Evolutionary conservation across 2,888 invertebrate genomes (phyloP).

Genomic region (Conchocele bisecta): DNA sequence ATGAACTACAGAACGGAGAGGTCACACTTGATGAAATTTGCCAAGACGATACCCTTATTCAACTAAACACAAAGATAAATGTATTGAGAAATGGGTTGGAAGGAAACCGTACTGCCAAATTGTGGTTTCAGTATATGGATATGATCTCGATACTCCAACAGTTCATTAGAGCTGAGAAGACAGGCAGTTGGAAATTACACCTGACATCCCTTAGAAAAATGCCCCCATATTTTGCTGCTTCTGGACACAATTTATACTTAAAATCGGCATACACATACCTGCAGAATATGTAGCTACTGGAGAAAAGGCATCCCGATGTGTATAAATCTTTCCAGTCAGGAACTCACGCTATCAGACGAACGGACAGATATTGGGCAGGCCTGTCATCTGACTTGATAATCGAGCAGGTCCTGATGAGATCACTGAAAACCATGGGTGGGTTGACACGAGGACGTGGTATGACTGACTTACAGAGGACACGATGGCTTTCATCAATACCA

Average conservation of each 20-base stretch:
- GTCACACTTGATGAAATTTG: no score
- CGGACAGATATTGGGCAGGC: slow-evolving; percentile 26
- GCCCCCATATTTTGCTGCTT: slow-evolving; percentile 56
- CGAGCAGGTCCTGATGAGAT: slow-evolving; percentile 16
- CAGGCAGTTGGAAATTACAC: slow-evolving; percentile 55
- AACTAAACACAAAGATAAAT: no score
- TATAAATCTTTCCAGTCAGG: slow-evolving; percentile 36
- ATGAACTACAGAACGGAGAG: no score
- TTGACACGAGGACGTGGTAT: slow-evolving; percentile 10
- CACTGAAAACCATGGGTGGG: slow-evolving; percentile 6
- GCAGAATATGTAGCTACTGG: slow-evolving; percentile 9
- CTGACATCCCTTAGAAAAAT: slow-evolving; percentile 43
- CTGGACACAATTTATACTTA: slow-evolving; percentile 73
- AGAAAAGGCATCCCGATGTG: slow-evolving; percentile 29
- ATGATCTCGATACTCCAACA: slow-evolving; percentile 42
- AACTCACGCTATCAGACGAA: slow-evolving; percentile 35
- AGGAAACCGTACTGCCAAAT: no score
- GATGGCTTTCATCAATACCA: slow-evolving; percentile 53
- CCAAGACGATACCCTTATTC: no score
- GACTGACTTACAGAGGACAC: slow-evolving; percentile 35
- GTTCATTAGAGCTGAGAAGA: slow-evolving; percentile 51
- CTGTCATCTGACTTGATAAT: slow-evolving; percentile 4
- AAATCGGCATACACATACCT: slow-evolving; percentile 28
- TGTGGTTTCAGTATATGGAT: slow-evolving; percentile 52
- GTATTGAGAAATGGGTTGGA: no score